Evolutionary conservation across 2,888 invertebrate species (phyloP), one percentile per base, ranked within the genome.

Genomic region (Polylopha cassiicola): DNA sequence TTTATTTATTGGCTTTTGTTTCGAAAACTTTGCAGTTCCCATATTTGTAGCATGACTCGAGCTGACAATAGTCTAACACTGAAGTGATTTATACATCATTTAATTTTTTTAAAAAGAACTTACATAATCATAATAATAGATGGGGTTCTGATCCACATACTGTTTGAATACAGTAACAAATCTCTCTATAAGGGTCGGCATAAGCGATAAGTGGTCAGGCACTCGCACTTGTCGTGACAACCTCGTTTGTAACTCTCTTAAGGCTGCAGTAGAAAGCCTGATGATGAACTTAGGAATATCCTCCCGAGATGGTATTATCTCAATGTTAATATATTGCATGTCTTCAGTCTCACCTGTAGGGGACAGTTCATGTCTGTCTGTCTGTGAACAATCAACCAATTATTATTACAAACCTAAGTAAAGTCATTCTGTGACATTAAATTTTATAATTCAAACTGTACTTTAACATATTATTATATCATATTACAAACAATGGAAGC

Each of bases 151-250:
- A 1, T 87, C 75, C 1, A 94, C 90, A 55, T 92, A 90, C 20
- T 92, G 89, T 55, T 89, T 91, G 68, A 97, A 97, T 0, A 92
- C 93, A 34, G 90, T 91, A 13, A 96, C 87, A 71, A 97, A 97
- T 61, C 92, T 88, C 60, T 97, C 97, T 34, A 93, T 87, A 2
- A 95, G 80, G 1, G 92, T 91, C 50, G 93, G 93, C 63, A 93
- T 89, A 16, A 84, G 47, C 0, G 72, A 68, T 22, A 84, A 59
- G 18, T 80, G 75, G 0, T 75, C 73, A 0, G 84, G 82, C 3
- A 84, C 73, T 3, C 73, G 39, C 17, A 82, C 69, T 0, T 74
- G 69, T 3, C 55, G 51, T 5, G 50, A 38, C 17, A 85, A 51
- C 2, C 77, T 47, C 0, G 75, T 73, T 51, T 85, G 85, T 15